Percentiles rank a stretch among this genome's conserved stretches.
These are phyloP conservation scores for Drosophila putrida DNA, from an alignment of 2,888 invertebrate species.

Conservation along the genomic window DNA sequence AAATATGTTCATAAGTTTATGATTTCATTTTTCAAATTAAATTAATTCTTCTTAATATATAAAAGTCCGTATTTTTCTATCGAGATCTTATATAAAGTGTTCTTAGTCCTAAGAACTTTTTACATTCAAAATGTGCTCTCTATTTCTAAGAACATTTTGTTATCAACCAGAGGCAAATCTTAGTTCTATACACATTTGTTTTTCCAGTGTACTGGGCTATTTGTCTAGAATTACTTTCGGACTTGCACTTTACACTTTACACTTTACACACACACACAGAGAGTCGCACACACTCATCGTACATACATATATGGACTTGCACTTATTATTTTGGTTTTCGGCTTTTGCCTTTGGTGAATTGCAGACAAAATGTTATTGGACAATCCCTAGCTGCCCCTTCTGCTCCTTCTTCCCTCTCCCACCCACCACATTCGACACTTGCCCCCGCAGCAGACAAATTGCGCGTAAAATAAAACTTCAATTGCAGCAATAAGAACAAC, in stretches of 20 bases:
- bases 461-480: conserved; percentile 78
- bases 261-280: conserved; percentile 24
- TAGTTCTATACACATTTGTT: too few relatives aligned
- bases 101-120: too few relatives aligned
- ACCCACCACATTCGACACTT: neutral
- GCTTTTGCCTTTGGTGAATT: conserved; percentile 51
- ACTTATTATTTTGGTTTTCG: conserved; percentile 61
- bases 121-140: too few relatives aligned
- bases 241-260: conserved; percentile 53
- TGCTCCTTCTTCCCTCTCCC: too few relatives aligned
- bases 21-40: too few relatives aligned
- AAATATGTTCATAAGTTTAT: too few relatives aligned
- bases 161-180: too few relatives aligned
- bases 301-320: conserved; percentile 16
- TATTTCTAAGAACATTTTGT: too few relatives aligned
- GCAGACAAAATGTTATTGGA: conserved; percentile 52
- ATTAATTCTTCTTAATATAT: too few relatives aligned
- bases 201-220: conserved; percentile 39
- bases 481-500: conserved; percentile 63
- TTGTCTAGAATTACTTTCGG: conserved; percentile 72
- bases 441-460: conserved; percentile 62
- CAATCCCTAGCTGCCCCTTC: neutral
- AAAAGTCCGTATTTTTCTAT: too few relatives aligned
- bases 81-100: too few relatives aligned
- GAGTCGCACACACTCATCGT: neutral